phyloP scores from a whole-genome alignment of 1,140 invertebrate species.

The Ostrea edulis region DNA sequence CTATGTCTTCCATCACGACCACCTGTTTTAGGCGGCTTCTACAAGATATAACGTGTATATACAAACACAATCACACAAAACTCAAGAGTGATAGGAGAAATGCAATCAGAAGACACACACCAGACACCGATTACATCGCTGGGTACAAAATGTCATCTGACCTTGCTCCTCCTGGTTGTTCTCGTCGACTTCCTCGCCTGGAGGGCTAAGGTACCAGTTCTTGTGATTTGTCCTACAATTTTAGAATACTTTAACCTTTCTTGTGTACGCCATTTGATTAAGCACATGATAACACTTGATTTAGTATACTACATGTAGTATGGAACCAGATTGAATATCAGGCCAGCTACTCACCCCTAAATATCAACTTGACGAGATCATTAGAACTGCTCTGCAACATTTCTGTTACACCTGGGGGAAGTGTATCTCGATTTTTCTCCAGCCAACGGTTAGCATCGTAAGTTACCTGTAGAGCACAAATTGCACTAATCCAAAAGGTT shows the following conservation, averaged over 20 bases:
- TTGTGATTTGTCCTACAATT: constrained; percentile 70
- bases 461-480: constrained; percentile 64
- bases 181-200: constrained; percentile 67
- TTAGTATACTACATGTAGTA: background rate
- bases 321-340: background rate
- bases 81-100: background rate
- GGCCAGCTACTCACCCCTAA: constrained; percentile 66
- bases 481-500: background rate
- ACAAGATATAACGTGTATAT: constrained; percentile 30
- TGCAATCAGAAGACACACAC: background rate
- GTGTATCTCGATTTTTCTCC: constrained; percentile 77
- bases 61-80: background rate
- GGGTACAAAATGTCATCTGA: background rate
- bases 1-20: constrained; percentile 65
- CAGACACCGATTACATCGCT: too few species aligned
- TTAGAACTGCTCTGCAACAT: constrained; percentile 71
- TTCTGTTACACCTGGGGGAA: constrained; percentile 72
- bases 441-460: constrained; percentile 74
- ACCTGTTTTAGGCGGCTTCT: constrained; percentile 50
- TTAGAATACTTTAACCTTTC: background rate
- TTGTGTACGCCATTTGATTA: background rate
- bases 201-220: constrained; percentile 74
- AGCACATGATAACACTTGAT: background rate
- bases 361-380: constrained; percentile 70
- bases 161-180: constrained; percentile 60